phyloP scores from a whole-genome alignment of 2,113 vertebrate species.

The Caretta caretta region DNA sequence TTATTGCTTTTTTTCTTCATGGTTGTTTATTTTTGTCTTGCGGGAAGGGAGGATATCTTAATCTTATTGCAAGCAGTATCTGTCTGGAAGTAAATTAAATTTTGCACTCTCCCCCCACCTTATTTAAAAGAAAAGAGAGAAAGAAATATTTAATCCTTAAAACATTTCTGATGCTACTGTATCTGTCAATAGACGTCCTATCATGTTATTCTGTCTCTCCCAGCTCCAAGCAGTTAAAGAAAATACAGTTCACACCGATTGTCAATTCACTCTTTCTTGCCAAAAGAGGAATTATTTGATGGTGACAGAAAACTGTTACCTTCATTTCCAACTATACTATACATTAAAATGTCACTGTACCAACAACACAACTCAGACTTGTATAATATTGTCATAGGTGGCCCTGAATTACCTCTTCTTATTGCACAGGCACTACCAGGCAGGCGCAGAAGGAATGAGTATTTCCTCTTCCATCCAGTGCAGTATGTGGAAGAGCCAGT shows the following conservation, averaged over 20 bases:
- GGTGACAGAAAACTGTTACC: not conserved
- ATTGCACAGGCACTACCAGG: not conserved
- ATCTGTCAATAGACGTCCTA: not conserved
- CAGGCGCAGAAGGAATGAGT: not conserved
- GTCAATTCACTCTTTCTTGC: not conserved
- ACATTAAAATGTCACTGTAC: no score
- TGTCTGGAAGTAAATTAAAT: conserved; percentile 23
- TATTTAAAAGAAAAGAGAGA: not conserved
- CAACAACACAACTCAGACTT: rapidly evolving
- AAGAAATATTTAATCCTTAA: conserved; percentile 2
- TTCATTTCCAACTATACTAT: not conserved
- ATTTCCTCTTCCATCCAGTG: rapidly evolving
- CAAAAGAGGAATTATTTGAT: not conserved
- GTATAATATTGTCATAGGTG: rapidly evolving
- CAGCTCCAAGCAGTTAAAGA: not conserved
- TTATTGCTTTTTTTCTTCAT: conserved; percentile 40
- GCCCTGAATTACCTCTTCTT: not conserved
- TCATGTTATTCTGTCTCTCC: not conserved
- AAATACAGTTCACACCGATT: rapidly evolving
- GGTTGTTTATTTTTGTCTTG: conserved; percentile 58
- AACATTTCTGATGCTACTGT: not conserved
- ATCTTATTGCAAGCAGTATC: not conserved
- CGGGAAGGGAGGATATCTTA: conserved; percentile 17
- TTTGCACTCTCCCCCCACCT: not conserved
- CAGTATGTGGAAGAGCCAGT: not conserved